phyloP scores from a whole-genome alignment of 2,113 vertebrate genomes.

The Oryzias javanicus region DNA sequence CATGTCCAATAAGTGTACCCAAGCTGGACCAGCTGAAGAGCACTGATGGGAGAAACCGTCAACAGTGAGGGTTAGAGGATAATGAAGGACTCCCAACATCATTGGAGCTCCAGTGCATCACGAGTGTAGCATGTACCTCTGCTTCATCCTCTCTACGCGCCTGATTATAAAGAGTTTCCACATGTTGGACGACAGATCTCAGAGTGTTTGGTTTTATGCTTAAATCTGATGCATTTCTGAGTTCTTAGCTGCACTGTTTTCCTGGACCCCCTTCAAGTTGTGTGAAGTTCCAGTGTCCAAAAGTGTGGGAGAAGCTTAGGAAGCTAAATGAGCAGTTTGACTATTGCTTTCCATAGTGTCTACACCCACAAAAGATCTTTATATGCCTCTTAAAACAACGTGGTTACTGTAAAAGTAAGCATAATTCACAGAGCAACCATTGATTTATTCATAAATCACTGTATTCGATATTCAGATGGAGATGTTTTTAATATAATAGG shows the following conservation, averaged over 20 bases:
- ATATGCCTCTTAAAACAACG: no score
- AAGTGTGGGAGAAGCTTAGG: background rate
- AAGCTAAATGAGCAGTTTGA: background rate
- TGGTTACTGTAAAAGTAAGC: no score
- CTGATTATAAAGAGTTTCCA: conserved; percentile 1
- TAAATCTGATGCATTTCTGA: no score
- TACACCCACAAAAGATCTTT: no score
- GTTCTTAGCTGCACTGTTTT: background rate
- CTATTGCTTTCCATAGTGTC: background rate
- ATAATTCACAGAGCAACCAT: no score
- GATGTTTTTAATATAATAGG: no score
- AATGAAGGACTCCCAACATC: conserved; percentile 30
- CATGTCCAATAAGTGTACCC: conserved; percentile 14
- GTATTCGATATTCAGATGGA: no score
- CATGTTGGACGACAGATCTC: background rate
- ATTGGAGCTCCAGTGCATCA: conserved; percentile 33
- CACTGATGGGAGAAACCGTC: conserved; percentile 45
- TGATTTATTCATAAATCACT: no score
- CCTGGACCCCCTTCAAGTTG: background rate
- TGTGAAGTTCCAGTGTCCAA: background rate
- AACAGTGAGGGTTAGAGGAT: conserved; percentile 30
- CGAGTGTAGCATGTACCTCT: conserved; percentile 20
- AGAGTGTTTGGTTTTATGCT: background rate
- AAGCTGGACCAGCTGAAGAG: conserved; percentile 45
- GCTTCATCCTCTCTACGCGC: conserved; percentile 10